Base-by-base conservation (phyloP, 1,140 invertebrate genomes). In the Cheumatopsyche charites region DNA sequence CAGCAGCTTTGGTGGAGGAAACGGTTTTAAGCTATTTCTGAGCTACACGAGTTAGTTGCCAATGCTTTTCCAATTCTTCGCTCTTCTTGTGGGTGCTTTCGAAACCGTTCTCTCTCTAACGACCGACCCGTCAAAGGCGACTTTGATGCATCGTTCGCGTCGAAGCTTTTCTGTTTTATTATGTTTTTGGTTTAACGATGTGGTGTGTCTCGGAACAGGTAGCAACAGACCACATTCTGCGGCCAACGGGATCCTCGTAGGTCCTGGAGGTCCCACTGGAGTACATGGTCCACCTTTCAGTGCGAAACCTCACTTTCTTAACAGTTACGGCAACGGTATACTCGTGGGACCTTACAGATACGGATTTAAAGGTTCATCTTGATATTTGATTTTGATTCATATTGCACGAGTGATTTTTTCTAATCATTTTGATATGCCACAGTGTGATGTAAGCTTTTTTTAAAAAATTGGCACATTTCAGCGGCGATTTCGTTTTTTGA, bases 211-310 rank as follows among this genome's bases (percentile, higher is more conserved):
- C 65, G 21, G 42, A 42, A 63, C 19, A n/a, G 23, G 23, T 25
- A 61, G 29, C 23, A 3, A 21, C 55, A 13, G 21, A 23, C 29
- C 23, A 43, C 67, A 65, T 73, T 76, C 78, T 55, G 75, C 76
- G 2, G 77, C 78, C 4, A 80, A 65, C 73, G 85, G 86, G 3
- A 77, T 88, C 5, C 78, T 89, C 0, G 85, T 87, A 0, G 88
- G 87, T 2, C 88, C 88, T 0, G 84, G 84, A 1, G 87, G 87
- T 65, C 86, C 86, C 6, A 87, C 84, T 0, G 86, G 86, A 1
- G 78, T 82, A 15, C 83, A 86, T 43, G 86, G 86, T 0, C 80
- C 80, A 0, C 76, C 74, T 63, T 66, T 47, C 36, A 41, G 42
- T 23, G 13, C n/a, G 9, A 42, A 42, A 5, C n/a, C 66, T 78